These are phyloP conservation scores for Drosophila kanekoi DNA, from an alignment of 2,888 invertebrate species.

Conservation along the genomic window DNA sequence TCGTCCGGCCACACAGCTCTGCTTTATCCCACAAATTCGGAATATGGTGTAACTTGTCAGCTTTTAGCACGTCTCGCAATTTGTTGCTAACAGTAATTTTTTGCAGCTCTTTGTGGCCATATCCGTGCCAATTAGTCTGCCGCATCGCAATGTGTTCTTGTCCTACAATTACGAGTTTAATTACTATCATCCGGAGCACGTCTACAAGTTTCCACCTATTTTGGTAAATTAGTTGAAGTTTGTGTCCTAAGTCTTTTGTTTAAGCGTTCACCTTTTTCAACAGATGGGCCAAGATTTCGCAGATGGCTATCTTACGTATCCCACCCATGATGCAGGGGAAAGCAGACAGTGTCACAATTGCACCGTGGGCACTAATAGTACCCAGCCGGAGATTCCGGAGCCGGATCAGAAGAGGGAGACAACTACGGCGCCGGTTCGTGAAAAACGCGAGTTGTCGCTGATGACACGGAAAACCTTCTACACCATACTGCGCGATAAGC, in stretches of 20 bases:
- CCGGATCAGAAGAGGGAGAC: neutral
- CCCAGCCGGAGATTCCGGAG: neutral
- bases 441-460: slow-evolving; percentile 64
- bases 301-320: slow-evolving; percentile 61
- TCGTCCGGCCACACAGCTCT: slow-evolving; percentile 26
- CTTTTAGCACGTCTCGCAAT: neutral
- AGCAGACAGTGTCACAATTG: slow-evolving; percentile 59
- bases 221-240: slow-evolving; percentile 62
- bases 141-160: slow-evolving; percentile 89
- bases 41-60: slow-evolving; percentile 63
- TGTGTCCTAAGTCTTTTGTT: slow-evolving; percentile 22
- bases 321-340: slow-evolving; percentile 19
- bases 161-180: slow-evolving; percentile 91
- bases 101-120: slow-evolving; percentile 89
- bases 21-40: slow-evolving; percentile 68
- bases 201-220: slow-evolving; percentile 75
- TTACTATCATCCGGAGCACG: slow-evolving; percentile 87
- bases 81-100: neutral
- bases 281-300: slow-evolving; percentile 65
- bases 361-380: slow-evolving; percentile 39
- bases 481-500: slow-evolving; percentile 78
- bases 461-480: slow-evolving; percentile 79
- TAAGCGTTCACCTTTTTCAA: neutral
- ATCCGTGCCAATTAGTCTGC: slow-evolving; percentile 89
- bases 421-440: slow-evolving; percentile 1